These are phyloP conservation scores for Telmatochromis bifrenatus DNA, from an alignment of 2,113 vertebrate genomes.

Conservation along the genomic window DNA sequence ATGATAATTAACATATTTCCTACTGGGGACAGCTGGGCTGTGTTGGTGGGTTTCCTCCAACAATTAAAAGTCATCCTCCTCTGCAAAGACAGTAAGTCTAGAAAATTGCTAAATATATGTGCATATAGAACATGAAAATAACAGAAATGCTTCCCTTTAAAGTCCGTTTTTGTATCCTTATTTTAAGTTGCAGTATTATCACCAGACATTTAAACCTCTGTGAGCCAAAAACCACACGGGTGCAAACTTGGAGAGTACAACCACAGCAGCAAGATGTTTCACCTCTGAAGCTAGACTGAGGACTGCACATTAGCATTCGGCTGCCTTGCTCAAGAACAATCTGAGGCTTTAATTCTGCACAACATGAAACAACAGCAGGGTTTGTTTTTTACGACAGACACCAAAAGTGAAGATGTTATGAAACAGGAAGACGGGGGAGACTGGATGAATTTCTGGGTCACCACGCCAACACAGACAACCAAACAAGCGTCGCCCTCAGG, in stretches of 20 bases:
- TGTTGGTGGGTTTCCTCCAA: background rate
- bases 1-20: background rate
- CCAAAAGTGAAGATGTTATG: background rate
- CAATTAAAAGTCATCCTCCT: background rate
- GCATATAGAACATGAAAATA: background rate
- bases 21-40: background rate
- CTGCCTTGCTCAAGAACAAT: background rate
- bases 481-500: constrained; percentile 4
- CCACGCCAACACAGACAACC: background rate
- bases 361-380: background rate
- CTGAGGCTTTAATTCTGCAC: background rate
- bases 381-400: background rate
- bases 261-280: background rate
- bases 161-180: background rate
- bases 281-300: background rate
- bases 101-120: background rate
- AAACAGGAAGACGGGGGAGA: background rate
- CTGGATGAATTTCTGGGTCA: constrained; percentile 21
- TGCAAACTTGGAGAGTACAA: background rate
- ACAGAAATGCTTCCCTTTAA: background rate
- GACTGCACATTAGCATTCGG: background rate
- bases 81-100: background rate
- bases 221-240: background rate
- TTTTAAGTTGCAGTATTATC: background rate
- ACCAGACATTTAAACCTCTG: background rate